These are phyloP conservation scores for Machaerirhynchus nigripectus DNA, from an alignment of 2,113 vertebrate genomes.

Conservation along the genomic window DNA sequence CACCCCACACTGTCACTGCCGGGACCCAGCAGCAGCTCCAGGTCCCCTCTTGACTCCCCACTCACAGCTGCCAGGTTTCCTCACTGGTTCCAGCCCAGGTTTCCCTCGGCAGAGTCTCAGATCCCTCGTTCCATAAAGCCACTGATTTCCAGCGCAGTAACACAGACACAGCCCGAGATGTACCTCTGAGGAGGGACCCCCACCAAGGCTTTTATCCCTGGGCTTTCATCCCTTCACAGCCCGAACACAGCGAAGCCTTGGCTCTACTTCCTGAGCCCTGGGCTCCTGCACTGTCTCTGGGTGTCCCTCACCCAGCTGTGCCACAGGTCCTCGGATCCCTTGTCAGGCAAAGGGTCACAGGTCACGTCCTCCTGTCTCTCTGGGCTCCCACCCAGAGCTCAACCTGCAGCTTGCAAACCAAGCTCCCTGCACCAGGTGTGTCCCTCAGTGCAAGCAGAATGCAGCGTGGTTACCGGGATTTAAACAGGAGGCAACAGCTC, in stretches of 20 bases:
- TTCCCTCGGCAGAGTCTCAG: not conserved
- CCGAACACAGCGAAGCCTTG: not conserved
- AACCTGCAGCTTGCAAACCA: not conserved
- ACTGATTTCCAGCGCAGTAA: not conserved
- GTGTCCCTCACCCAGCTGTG: not conserved
- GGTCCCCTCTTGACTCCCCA: not conserved
- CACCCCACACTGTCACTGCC: not conserved
- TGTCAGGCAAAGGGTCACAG: not conserved
- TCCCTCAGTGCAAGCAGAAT: not conserved
- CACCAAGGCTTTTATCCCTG: not conserved
- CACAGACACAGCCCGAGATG: not conserved
- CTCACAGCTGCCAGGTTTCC: not conserved
- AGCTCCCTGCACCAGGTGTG: not conserved
- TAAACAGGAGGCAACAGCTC: not conserved
- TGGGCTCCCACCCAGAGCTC: not conserved
- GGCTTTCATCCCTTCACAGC: not conserved
- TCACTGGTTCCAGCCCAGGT: not conserved
- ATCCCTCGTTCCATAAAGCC: not conserved
- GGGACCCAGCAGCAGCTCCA: not conserved
- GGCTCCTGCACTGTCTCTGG: not conserved
- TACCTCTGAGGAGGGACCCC: not conserved
- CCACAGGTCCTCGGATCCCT: fast-evolving
- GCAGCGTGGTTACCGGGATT: fast-evolving
- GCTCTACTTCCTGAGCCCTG: not conserved
- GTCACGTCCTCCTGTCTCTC: not conserved